These are phyloP conservation scores for Sorex fumeus DNA, from an alignment of 2,113 vertebrate genomes.

Conservation along the genomic window DNA sequence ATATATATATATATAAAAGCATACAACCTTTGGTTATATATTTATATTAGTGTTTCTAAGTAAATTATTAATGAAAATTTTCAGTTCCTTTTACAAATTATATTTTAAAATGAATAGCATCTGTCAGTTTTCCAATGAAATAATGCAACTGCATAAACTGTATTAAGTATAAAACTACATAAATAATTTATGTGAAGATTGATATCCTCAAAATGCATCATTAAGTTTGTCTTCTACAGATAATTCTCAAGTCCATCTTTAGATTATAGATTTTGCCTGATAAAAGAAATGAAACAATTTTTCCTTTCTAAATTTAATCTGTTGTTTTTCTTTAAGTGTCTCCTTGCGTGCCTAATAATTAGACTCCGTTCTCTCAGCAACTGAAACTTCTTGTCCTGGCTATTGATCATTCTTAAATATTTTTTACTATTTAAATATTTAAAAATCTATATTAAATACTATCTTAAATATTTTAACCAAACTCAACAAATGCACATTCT, in stretches of 20 bases:
- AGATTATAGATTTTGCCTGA: constrained; percentile 52
- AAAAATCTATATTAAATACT: too few species aligned
- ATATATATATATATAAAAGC: too few species aligned
- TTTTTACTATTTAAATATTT: not conserved
- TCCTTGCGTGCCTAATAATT: not conserved
- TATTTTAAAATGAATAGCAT: constrained; percentile 66
- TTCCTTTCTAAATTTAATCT: constrained; percentile 53
- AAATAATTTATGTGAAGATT: constrained; percentile 45
- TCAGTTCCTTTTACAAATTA: constrained; percentile 63
- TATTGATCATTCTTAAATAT: not conserved
- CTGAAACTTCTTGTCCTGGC: constrained; percentile 21
- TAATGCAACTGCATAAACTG: constrained; percentile 7
- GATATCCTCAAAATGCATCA: not conserved
- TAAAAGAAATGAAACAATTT: constrained; percentile 33
- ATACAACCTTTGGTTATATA: constrained; percentile 50
- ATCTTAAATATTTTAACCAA: not conserved
- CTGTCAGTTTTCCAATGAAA: constrained; percentile 64
- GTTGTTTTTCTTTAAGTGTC: constrained; percentile 40
- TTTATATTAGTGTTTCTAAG: constrained; percentile 39
- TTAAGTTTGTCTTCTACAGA: constrained; percentile 38
- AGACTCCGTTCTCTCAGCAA: not conserved
- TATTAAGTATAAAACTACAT: constrained; percentile 46
- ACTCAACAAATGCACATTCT: not conserved
- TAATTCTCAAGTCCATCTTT: constrained; percentile 37
- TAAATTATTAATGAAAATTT: constrained; percentile 40